Evolutionary conservation across 2,113 vertebrate species (phyloP).

Genomic region (Ophiodon elongatus): DNA sequence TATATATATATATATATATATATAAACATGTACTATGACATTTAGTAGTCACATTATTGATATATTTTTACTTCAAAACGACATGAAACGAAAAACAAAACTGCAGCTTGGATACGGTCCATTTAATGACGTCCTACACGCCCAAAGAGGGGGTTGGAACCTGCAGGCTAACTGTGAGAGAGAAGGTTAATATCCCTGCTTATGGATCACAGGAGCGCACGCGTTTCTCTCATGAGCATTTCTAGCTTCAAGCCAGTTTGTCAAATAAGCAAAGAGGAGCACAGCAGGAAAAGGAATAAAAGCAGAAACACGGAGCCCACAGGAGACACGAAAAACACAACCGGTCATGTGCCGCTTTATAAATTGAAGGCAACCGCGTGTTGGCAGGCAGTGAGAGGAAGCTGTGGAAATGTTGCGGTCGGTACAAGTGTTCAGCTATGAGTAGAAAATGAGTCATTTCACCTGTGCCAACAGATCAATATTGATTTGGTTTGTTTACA

Average conservation of each 20-base stretch:
- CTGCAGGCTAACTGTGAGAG: background rate
- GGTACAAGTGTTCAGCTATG: constrained; percentile 3
- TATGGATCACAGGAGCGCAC: constrained; percentile 24
- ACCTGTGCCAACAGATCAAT: constrained; percentile 32
- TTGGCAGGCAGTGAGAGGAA: constrained; percentile 21
- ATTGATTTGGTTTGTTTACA: constrained; percentile 26
- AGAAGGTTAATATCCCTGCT: background rate
- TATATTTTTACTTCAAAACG: background rate
- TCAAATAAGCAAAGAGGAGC: constrained; percentile 34
- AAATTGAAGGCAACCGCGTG: constrained; percentile 20
- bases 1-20: too few relatives aligned
- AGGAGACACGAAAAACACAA: constrained; percentile 16
- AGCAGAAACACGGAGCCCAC: background rate
- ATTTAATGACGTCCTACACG: background rate
- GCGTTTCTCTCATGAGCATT: background rate
- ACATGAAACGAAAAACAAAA: background rate
- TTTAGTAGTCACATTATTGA: background rate
- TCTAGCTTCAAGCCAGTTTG: constrained; percentile 21
- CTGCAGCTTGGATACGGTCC: background rate
- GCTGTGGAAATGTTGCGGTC: constrained; percentile 6
- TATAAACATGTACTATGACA: background rate
- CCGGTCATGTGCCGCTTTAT: constrained; percentile 15
- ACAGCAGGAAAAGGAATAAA: constrained; percentile 25
- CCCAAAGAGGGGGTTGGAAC: background rate
- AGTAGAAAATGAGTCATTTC: constrained; percentile 3